Evolutionary conservation across 2,113 vertebrate species (phyloP).

Genomic region (Dascyllus trimaculatus): DNA sequence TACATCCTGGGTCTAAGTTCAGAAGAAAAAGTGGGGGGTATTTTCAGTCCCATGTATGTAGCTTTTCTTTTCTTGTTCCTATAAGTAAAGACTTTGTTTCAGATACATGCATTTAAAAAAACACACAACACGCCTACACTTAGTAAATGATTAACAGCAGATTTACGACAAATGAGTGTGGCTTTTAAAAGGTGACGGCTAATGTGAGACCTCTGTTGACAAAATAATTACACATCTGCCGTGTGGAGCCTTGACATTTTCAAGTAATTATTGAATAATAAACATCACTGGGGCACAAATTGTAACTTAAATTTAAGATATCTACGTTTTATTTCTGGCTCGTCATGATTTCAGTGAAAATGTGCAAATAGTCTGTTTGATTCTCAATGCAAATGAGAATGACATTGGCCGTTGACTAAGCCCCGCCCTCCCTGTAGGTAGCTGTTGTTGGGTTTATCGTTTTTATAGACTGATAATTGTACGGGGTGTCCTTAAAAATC

Average conservation of each 20-base stretch:
- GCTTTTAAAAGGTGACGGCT: slow-evolving; percentile 42
- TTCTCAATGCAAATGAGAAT: background rate
- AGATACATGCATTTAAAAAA: slow-evolving; percentile 11
- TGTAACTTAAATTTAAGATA: slow-evolving; percentile 5
- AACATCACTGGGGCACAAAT: background rate
- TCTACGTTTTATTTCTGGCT: background rate
- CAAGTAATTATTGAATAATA: slow-evolving; percentile 19
- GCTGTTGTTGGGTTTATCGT: too few relatives aligned
- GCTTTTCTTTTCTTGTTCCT: slow-evolving; percentile 40
- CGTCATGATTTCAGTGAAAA: slow-evolving; percentile 15
- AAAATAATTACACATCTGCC: slow-evolving; percentile 24
- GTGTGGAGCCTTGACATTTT: slow-evolving; percentile 18
- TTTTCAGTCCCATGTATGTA: slow-evolving; percentile 37
- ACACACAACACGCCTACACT: background rate
- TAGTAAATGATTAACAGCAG: slow-evolving; percentile 14
- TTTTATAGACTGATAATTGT: too few relatives aligned
- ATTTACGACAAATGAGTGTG: slow-evolving; percentile 13
- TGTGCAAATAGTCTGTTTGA: background rate
- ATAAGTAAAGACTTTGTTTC: slow-evolving; percentile 49
- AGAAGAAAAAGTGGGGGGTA: slow-evolving; percentile 7
- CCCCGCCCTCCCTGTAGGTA: background rate
- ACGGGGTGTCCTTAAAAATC: too few relatives aligned
- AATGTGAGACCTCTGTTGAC: slow-evolving; percentile 34
- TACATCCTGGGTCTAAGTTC: slow-evolving; percentile 68
- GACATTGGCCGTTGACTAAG: too few relatives aligned